Percentiles rank a stretch among this genome's conserved stretches.
These are phyloP conservation scores for Plusia festucae DNA, from an alignment of 2,888 invertebrate species.

Conservation along the genomic window DNA sequence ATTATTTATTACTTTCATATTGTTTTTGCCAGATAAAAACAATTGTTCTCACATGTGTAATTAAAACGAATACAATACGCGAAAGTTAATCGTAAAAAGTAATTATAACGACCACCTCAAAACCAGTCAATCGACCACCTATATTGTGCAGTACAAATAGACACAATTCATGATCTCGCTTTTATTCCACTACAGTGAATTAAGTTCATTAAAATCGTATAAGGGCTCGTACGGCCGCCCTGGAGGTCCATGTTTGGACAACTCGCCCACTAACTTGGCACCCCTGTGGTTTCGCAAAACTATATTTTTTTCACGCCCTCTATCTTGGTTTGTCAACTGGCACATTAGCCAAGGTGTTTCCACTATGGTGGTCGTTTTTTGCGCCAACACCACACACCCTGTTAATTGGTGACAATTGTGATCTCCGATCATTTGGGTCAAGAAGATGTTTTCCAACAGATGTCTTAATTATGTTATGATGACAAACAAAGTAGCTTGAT, in stretches of 20 bases:
- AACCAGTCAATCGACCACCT: constrained; percentile 30
- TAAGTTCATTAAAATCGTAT: constrained; percentile 58
- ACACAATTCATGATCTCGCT: constrained; percentile 35
- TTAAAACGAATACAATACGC: background rate
- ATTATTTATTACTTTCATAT: background rate
- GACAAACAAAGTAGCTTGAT: constrained; percentile 35
- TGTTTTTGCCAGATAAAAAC: background rate
- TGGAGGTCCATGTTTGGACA: constrained; percentile 84
- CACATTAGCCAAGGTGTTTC: constrained; percentile 87
- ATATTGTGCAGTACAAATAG: constrained; percentile 32
- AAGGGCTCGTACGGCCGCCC: constrained; percentile 63
- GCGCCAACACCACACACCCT: constrained; percentile 68
- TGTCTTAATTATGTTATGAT: constrained; percentile 69
- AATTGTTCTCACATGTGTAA: background rate
- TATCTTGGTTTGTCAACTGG: constrained; percentile 84
- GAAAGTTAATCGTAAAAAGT: constrained; percentile 18
- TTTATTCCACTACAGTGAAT: constrained; percentile 43
- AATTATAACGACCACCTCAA: constrained; percentile 45
- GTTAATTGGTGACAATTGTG: constrained; percentile 88
- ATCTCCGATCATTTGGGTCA: constrained; percentile 80
- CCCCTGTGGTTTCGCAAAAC: constrained; percentile 82
- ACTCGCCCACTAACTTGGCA: constrained; percentile 72
- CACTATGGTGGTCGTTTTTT: constrained; percentile 85
- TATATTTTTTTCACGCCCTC: constrained; percentile 71
- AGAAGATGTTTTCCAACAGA: constrained; percentile 86